A percentile compares a stretch with the other conserved stretches of the same genome.
These are phyloP conservation scores for Glaucomys volans DNA, from an alignment of 2,113 vertebrate species.

Conservation along the genomic window DNA sequence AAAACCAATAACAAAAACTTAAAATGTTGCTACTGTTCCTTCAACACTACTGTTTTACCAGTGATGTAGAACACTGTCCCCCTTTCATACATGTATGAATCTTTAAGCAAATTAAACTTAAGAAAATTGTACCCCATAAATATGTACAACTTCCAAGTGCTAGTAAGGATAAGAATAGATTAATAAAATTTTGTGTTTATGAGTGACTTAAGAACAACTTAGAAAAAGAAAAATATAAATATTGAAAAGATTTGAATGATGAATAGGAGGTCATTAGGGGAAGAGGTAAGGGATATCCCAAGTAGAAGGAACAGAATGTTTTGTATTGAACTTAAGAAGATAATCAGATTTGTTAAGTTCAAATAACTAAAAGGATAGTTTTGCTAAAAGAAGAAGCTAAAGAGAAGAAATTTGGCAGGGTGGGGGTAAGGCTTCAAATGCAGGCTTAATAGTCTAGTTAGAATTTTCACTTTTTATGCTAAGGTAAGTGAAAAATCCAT, in stretches of 20 bases:
- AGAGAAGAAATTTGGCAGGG: neutral
- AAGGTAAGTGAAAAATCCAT: neutral
- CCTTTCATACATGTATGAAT: neutral
- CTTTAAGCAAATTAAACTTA: neutral
- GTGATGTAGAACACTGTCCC: neutral
- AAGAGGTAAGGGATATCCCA: neutral
- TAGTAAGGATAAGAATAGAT: neutral
- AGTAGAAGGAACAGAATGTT: neutral
- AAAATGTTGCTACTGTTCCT: neutral
- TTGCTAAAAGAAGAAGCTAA: neutral
- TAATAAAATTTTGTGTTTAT: neutral
- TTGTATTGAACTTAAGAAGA: neutral
- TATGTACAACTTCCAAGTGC: neutral
- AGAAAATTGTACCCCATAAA: neutral
- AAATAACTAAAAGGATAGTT: neutral
- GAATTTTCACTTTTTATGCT: neutral
- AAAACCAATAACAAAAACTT: neutral
- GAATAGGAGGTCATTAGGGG: neutral
- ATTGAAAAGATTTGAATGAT: conserved; percentile 24
- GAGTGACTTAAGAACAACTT: neutral
- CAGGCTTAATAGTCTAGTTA: neutral
- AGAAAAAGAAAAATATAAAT: neutral
- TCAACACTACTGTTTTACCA: neutral
- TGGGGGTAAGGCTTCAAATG: neutral
- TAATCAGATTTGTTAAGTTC: neutral